Base-by-base conservation (phyloP, 2,797 vertebrate genomes). In the Hemitrygon akajei region DNA sequence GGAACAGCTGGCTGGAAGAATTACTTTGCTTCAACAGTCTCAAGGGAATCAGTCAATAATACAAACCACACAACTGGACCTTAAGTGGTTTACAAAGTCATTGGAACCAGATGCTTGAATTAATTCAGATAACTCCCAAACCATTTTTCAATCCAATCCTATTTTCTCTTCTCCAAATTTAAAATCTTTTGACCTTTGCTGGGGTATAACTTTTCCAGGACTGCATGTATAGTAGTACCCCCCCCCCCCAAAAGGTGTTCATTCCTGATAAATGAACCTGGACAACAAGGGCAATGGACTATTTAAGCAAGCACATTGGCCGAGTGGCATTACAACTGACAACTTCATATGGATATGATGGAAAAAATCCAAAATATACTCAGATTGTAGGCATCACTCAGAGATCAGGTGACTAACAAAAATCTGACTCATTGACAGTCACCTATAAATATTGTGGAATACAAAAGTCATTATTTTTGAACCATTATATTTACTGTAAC, bases 1-100 rank as follows among this genome's bases (percentile, higher is more conserved):
- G 2, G 40, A 93, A 93, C 91, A 93, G 69, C 91, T 93, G 91
- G 91, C 40, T 93, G 91, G 37, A 75, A 11, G 37, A 47, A 93
- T 93, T 93, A 56, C 71, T 47, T 75, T 76, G 91, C 71, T 92
- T 37, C 69, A 92, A 92, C 69, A 40, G 20, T 47, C 91, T 47
- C 71, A 3, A 93, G 91, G 40, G 71, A 75, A 47, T 93, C 69
- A 75, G 91, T 47, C 71, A 93, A 75, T 93, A 93, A 93, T 27
- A 75, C 69, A 93, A 93, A 69, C 86, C 71, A 58, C 91, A 75
- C 91, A 93, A 93, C 69, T 93, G 91, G 71, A 93, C 37, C 69
- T 75, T 93, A 22, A 75, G 47, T 40, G 11, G 27, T 58, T 93
- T 73, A 93, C 34, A 40, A 40, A 89, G 86, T 89, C 86, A 93